phyloP scores from a whole-genome alignment of 1,140 invertebrate genomes.

The Camponotus vicinus region DNA sequence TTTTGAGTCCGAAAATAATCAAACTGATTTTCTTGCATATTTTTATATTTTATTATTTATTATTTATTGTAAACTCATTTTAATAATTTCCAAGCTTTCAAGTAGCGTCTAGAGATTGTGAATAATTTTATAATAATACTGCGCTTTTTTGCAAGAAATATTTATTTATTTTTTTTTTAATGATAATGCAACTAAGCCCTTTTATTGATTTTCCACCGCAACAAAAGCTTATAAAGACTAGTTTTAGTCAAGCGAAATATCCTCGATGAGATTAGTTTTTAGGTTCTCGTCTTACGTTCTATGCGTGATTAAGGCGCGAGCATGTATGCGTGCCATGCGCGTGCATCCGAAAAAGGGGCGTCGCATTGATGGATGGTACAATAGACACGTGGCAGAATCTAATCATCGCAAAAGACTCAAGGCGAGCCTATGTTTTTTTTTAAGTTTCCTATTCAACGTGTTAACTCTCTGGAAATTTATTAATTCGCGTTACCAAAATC shows the following conservation, averaged over 20 bases:
- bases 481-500: conserved; percentile 60
- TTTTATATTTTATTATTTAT: conserved; percentile 12
- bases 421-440: conserved; percentile 62
- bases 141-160: not conserved
- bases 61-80: not conserved
- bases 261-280: conserved; percentile 54
- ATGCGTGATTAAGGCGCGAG: conserved; percentile 57
- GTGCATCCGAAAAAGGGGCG: conserved; percentile 68
- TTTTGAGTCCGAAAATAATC: not conserved
- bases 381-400: conserved; percentile 81
- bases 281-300: conserved; percentile 64
- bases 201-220: conserved; percentile 15
- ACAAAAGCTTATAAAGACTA: conserved; percentile 24
- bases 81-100: conserved; percentile 13
- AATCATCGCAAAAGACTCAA: conserved; percentile 75
- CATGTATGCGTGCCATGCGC: conserved; percentile 34
- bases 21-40: not conserved
- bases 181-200: not conserved
- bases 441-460: conserved; percentile 70
- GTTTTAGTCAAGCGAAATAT: conserved; percentile 10
- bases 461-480: conserved; percentile 77
- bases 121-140: not conserved
- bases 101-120: not conserved
- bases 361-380: conserved; percentile 70
- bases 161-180: not conserved